Evolutionary conservation across 2,113 vertebrate genomes (phyloP).

Genomic region (Arothron firmamentum): DNA sequence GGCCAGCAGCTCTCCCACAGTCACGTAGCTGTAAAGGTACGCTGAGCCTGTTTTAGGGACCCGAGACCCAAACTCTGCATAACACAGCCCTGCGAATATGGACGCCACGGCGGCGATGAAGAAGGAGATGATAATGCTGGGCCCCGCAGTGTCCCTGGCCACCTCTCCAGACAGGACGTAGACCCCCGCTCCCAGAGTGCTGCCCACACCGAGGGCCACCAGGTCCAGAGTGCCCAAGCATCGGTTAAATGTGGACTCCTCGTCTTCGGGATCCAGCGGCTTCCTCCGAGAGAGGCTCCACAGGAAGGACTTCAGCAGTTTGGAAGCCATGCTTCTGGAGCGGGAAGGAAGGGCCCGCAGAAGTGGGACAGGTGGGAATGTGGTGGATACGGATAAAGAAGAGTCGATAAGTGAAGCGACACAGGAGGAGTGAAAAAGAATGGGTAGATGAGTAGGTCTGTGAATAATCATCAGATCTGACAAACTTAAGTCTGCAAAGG

Average conservation of each 20-base stretch:
- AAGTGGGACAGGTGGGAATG: conserved; percentile 15
- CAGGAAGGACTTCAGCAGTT: conserved; percentile 43
- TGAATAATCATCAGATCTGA: conserved; percentile 59
- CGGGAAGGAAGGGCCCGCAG: not conserved
- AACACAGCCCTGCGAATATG: conserved; percentile 82
- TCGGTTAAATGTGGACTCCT: conserved; percentile 73
- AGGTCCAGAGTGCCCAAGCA: conserved; percentile 81
- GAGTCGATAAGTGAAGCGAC: conserved; percentile 11
- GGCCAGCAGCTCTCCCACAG: conserved; percentile 82
- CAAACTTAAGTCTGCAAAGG: too few species aligned
- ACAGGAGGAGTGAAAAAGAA: not conserved
- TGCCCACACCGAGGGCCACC: conserved; percentile 82
- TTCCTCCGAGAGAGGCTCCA: conserved; percentile 74
- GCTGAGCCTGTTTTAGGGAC: conserved; percentile 84
- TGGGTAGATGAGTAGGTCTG: conserved; percentile 24
- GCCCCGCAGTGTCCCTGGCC: conserved; percentile 76
- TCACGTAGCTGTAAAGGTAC: conserved; percentile 86
- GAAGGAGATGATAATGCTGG: conserved; percentile 84
- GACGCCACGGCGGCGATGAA: conserved; percentile 82
- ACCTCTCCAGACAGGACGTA: conserved; percentile 85
- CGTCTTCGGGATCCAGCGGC: conserved; percentile 53
- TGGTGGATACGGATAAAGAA: conserved; percentile 7
- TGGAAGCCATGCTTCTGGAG: conserved; percentile 46
- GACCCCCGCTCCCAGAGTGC: conserved; percentile 83
- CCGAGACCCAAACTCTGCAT: conserved; percentile 79